Base-by-base conservation (phyloP, 1,140 invertebrate genomes). In the Dryas iulia region DNA sequence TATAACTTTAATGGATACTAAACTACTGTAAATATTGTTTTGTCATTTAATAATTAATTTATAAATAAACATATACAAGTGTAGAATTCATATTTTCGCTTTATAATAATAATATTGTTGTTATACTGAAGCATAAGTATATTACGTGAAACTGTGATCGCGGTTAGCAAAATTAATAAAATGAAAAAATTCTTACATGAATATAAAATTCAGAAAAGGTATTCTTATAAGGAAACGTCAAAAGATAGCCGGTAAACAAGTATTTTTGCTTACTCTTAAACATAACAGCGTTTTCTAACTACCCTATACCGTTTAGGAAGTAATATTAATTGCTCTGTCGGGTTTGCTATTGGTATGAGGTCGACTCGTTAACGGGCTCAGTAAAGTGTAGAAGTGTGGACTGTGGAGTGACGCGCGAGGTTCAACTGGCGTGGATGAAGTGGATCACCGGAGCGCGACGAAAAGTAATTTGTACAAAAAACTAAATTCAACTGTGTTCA, bases 381-480 rank as follows among this genome's bases (percentile, higher is more conserved):
- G 64, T 66, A 39, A 12, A 25, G 12, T 64, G 21, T 58, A 63
- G 35, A 33, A 76, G 69, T 72, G 60, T 63, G 71, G 77, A 76
- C 68, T 72, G 60, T 63, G 71, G 77, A 78, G 73, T 73, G 73
- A 77, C 68, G 71, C 71, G 71, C 75, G 74, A 72, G 73, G 74
- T 66, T 76, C 76, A 78, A 78, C 78, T 78, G 81, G 78, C 81
- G 77, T 82, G 84, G 82, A 83, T 86, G 84, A 86, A 90, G 89
- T 89, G 82, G 84, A 83, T 86, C 87, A 90, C 72, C 86, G 82
- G 83, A 90, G 85, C 89, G 87, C 86, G 79, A 91, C 87, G 86
- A 91, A 89, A 89, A 90, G 89, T 88, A 90, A 91, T 91, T 91
- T 90, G 87, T 86, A 89, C 83, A 91, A 91, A 90, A 91, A 91